Conservation (phyloP, 2,888 invertebrate genomes). For the Lycocerus yunnanus region DNA sequence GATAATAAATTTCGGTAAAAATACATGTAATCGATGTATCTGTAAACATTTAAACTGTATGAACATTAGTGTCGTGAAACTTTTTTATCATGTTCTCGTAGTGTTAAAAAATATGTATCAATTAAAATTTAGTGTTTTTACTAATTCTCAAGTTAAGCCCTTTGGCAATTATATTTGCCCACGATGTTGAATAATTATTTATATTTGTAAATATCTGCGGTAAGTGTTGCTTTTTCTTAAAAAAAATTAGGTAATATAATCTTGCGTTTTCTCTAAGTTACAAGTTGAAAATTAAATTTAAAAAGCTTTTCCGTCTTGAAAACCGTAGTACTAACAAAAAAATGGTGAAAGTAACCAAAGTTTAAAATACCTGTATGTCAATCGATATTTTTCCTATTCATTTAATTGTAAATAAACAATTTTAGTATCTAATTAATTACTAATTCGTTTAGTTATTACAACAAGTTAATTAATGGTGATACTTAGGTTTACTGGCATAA, state of each 20-base stretch:
- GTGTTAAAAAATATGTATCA: neutral
- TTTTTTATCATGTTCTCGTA: neutral
- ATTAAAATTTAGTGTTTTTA: neutral
- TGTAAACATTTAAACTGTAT: neutral
- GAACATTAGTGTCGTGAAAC: neutral
- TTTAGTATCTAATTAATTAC: neutral
- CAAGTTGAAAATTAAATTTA: neutral
- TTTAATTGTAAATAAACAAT: neutral
- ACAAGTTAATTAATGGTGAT: neutral
- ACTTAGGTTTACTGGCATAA: neutral
- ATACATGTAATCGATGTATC: slow-evolving; percentile 14
- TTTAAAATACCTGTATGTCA: neutral
- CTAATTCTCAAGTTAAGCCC: neutral
- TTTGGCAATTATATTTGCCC: neutral
- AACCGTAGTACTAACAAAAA: neutral
- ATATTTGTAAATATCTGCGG: neutral
- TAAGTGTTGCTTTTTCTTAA: neutral
- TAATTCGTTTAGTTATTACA: neutral
- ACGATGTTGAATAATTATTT: neutral
- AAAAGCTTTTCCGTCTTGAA: neutral
- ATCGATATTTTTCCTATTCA: neutral
- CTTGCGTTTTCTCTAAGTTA: neutral
- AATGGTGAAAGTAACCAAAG: neutral
- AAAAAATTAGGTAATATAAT: neutral
- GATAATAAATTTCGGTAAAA: slow-evolving; percentile 15